Conservation (phyloP, 92 coral and sea anemone species). For the Porites divaricata region DNA sequence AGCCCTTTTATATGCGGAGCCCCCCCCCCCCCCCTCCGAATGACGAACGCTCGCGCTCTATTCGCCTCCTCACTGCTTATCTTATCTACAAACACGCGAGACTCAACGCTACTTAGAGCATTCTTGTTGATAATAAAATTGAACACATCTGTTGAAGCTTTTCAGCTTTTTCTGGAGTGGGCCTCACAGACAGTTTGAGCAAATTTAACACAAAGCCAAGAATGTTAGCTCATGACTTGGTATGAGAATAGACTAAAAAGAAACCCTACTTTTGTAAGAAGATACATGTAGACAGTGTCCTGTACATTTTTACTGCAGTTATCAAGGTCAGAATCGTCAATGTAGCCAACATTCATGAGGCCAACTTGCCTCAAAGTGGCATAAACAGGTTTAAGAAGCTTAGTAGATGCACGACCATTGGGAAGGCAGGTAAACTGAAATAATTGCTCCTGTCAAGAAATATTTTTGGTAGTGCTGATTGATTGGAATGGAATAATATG, state of each 20-base stretch:
- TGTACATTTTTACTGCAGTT: slow-evolving; percentile 27
- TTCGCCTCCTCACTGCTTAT: no score
- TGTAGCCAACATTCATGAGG: slow-evolving; percentile 41
- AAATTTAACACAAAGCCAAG: slow-evolving; percentile 53
- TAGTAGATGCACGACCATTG: slow-evolving; percentile 42
- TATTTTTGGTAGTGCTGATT: slow-evolving; percentile 12
- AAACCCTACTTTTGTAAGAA: slow-evolving; percentile 45
- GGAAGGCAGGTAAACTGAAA: slow-evolving; percentile 47
- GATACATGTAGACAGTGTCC: slow-evolving; percentile 9
- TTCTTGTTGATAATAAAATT: no score
- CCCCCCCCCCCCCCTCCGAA: no score
- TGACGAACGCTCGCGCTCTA: no score
- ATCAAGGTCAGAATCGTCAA: slow-evolving; percentile 32
- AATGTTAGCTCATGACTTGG: slow-evolving; percentile 47
- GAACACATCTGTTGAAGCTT: no score
- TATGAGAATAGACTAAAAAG: slow-evolving; percentile 28
- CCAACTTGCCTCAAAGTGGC: slow-evolving; percentile 44
- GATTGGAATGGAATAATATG: slow-evolving; percentile 28
- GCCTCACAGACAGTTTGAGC: slow-evolving; percentile 34
- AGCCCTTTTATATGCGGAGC: no score
- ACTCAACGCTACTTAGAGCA: no score
- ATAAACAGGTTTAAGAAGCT: slow-evolving; percentile 42
- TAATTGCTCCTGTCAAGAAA: slow-evolving; percentile 28
- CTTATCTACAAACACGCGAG: no score
- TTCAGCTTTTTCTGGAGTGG: slow-evolving; percentile 51